Evolutionary conservation across 2,888 invertebrate genomes (phyloP).

Genomic region (Hesperia comma): DNA sequence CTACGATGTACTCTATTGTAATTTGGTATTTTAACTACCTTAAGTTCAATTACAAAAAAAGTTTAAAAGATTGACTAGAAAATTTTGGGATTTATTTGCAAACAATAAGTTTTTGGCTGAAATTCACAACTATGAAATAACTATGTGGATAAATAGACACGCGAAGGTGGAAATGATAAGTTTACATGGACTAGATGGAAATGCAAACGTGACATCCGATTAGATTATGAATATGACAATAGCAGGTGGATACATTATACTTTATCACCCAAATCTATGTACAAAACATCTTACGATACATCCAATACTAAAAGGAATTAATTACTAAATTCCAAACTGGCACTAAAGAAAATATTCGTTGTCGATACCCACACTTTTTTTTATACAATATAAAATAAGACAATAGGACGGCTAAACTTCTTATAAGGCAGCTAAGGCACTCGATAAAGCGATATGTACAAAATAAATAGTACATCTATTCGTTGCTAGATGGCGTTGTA

Average conservation of each 20-base stretch:
- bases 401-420: slow-evolving; percentile 72
- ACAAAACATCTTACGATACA: slow-evolving; percentile 20
- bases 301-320: slow-evolving; percentile 34
- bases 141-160: slow-evolving; percentile 32
- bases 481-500: slow-evolving; percentile 67
- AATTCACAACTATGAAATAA: slow-evolving; percentile 57
- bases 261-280: slow-evolving; percentile 25
- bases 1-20: slow-evolving; percentile 52
- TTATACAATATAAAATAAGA: slow-evolving; percentile 58
- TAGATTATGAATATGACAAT: slow-evolving; percentile 28
- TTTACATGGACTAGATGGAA: slow-evolving; percentile 63
- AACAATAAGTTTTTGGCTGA: slow-evolving; percentile 64
- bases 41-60: slow-evolving; percentile 60
- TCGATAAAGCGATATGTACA: slow-evolving; percentile 48
- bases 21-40: slow-evolving; percentile 71
- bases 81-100: slow-evolving; percentile 74
- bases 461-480: slow-evolving; percentile 52
- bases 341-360: slow-evolving; percentile 73
- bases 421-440: slow-evolving; percentile 77
- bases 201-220: slow-evolving; percentile 53
- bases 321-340: slow-evolving; percentile 56
- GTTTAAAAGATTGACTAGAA: slow-evolving; percentile 75
- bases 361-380: slow-evolving; percentile 65
- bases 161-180: slow-evolving; percentile 43
- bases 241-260: slow-evolving; percentile 32